Evolutionary conservation across 2,797 vertebrate species (phyloP).

Genomic region (Siniperca scherzeri): DNA sequence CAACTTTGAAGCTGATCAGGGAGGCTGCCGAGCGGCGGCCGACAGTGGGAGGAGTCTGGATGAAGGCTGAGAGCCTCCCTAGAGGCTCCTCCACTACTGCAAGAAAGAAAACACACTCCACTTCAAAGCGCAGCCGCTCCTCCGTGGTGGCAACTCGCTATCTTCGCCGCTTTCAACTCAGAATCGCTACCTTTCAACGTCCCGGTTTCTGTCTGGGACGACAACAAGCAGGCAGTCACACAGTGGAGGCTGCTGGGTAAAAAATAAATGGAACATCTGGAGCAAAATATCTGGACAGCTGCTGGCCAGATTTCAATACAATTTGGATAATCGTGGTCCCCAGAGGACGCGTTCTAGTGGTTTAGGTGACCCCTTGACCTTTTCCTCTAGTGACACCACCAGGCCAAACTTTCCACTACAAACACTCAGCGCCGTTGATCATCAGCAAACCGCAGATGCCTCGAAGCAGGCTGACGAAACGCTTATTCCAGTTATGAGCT

Average conservation of each 20-base stretch:
- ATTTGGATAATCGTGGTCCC: not conserved
- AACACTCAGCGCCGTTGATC: no score
- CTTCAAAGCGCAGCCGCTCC: conserved; percentile 43
- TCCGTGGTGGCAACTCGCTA: not conserved
- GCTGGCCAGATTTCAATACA: not conserved
- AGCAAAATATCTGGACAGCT: not conserved
- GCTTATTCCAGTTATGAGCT: no score
- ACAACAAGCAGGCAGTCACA: not conserved
- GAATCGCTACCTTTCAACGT: rapidly evolving
- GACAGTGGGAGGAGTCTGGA: conserved; percentile 50
- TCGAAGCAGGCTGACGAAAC: no score
- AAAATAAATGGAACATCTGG: no score
- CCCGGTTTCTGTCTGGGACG: not conserved
- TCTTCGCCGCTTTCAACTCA: not conserved
- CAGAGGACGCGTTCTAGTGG: no score
- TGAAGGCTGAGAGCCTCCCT: conserved; percentile 58
- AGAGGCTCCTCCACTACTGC: conserved; percentile 30
- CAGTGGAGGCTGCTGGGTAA: not conserved
- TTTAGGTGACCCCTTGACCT: no score
- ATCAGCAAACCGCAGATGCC: no score
- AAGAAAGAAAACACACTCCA: conserved; percentile 16
- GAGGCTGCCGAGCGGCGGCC: conserved; percentile 46
- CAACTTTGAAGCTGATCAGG: conserved; percentile 63
- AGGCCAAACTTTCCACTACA: not conserved
- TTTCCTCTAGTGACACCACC: not conserved